These are phyloP conservation scores for Automeris io DNA, from an alignment of 2,888 invertebrate genomes.

Conservation along the genomic window DNA sequence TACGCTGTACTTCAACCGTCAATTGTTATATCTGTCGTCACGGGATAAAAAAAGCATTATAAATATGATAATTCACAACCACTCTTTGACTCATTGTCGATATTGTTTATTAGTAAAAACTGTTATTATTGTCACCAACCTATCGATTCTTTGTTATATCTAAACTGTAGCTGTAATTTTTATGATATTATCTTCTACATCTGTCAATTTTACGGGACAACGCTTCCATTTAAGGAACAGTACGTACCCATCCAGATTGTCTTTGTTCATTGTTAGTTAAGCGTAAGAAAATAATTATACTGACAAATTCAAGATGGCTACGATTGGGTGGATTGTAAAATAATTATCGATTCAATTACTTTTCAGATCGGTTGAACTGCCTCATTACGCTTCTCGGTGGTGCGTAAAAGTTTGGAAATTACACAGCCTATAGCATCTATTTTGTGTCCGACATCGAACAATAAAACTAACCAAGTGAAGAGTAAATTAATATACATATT, in stretches of 20 bases:
- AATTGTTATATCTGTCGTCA: too few species aligned
- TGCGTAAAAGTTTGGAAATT: too few species aligned
- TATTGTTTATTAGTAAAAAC: too few species aligned
- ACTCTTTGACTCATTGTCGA: too few species aligned
- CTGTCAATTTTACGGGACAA: slow-evolving; percentile 54
- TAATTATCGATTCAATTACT: slow-evolving; percentile 11
- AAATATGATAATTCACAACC: too few species aligned
- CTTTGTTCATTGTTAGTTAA: slow-evolving; percentile 54
- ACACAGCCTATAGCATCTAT: too few species aligned
- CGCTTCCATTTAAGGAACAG: slow-evolving; percentile 43
- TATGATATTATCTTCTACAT: slow-evolving; percentile 56
- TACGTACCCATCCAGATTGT: slow-evolving; percentile 33
- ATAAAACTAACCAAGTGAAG: too few species aligned
- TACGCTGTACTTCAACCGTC: too few species aligned
- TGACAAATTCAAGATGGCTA: slow-evolving; percentile 37
- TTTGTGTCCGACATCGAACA: too few species aligned
- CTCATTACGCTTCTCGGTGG: background rate
- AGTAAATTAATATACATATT: too few species aligned
- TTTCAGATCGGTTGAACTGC: background rate
- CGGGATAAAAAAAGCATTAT: too few species aligned
- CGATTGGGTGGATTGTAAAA: slow-evolving; percentile 8
- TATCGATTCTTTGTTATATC: slow-evolving; percentile 32
- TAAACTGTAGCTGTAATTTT: slow-evolving; percentile 40
- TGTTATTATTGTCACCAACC: slow-evolving; percentile 30
- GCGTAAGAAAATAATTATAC: slow-evolving; percentile 61